Evolutionary conservation across 1,140 invertebrate species (phyloP).

Genomic region (Drosophila orosa): DNA sequence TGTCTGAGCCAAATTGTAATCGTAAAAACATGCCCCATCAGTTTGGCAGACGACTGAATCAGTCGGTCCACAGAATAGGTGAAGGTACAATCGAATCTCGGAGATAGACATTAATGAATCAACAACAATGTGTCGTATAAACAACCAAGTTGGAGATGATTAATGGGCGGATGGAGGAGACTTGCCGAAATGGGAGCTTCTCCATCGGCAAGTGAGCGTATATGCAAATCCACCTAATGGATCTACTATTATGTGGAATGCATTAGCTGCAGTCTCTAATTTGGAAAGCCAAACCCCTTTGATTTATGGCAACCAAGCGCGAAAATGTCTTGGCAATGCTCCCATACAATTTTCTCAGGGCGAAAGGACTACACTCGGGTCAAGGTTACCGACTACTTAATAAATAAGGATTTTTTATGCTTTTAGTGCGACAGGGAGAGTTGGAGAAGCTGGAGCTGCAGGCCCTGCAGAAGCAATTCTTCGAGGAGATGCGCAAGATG

Average conservation of each 20-base stretch:
- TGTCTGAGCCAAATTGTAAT: slow-evolving; percentile 26
- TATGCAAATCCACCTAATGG: slow-evolving; percentile 2
- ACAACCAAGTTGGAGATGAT: slow-evolving; percentile 54
- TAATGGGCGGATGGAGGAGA: slow-evolving; percentile 40
- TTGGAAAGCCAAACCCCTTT: slow-evolving; percentile 17
- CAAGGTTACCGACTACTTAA: background rate
- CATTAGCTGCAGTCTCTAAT: slow-evolving; percentile 5
- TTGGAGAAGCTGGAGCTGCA: slow-evolving; percentile 31
- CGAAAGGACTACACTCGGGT: background rate
- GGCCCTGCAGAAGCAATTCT: slow-evolving; percentile 53
- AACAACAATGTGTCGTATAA: slow-evolving; percentile 36
- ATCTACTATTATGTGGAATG: background rate
- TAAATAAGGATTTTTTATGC: background rate
- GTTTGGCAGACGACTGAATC: slow-evolving; percentile 44
- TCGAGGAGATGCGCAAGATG: slow-evolving; percentile 43
- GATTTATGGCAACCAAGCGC: slow-evolving; percentile 15
- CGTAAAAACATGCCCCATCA: slow-evolving; percentile 43
- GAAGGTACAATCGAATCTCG: slow-evolving; percentile 28
- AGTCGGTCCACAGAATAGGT: slow-evolving; percentile 42
- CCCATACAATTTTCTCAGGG: slow-evolving; percentile 7
- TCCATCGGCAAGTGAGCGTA: slow-evolving; percentile 1
- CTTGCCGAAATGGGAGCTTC: slow-evolving; percentile 4
- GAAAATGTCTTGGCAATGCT: slow-evolving; percentile 14
- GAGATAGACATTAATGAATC: slow-evolving; percentile 47
- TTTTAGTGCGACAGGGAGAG: slow-evolving; percentile 16